Conservation (phyloP, 2,888 invertebrate species). For the Ochropleura leucogaster region DNA sequence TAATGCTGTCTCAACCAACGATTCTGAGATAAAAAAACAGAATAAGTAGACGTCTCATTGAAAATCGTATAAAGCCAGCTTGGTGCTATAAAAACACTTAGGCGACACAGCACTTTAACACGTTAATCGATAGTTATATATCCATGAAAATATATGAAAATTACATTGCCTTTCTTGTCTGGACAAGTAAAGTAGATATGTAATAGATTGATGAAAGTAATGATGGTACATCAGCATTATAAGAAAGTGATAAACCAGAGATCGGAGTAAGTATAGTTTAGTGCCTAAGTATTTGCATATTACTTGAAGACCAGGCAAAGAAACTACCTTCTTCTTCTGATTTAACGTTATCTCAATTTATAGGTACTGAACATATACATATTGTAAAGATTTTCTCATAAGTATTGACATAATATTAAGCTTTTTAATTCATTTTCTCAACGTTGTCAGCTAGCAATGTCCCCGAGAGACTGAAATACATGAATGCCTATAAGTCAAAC, state of each 20-base stretch:
- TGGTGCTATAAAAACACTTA: conserved; percentile 19
- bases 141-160: conserved; percentile 2
- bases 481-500: background rate
- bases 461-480: background rate
- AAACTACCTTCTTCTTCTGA: too few species aligned
- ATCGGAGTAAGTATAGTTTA: too few species aligned
- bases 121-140: conserved; percentile 10
- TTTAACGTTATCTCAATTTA: too few species aligned
- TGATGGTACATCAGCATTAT: background rate
- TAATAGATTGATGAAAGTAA: background rate
- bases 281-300: too few species aligned
- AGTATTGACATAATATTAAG: background rate
- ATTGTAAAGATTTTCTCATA: too few species aligned
- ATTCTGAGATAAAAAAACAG: conserved; percentile 1
- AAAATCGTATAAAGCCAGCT: conserved; percentile 23
- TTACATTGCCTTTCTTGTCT: background rate
- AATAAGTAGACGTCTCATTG: conserved; percentile 13
- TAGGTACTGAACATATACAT: too few species aligned
- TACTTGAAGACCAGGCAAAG: too few species aligned
- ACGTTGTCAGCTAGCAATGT: too few species aligned
- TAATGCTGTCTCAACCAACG: background rate
- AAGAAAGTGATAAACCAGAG: background rate
- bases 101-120: conserved; percentile 13
- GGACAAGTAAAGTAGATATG: too few species aligned
- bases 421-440: too few species aligned